A percentile compares a stretch with the other conserved stretches of the same genome.
phyloP scores from a whole-genome alignment of 2,797 vertebrate species.

The Gambusia yucatana region DNA sequence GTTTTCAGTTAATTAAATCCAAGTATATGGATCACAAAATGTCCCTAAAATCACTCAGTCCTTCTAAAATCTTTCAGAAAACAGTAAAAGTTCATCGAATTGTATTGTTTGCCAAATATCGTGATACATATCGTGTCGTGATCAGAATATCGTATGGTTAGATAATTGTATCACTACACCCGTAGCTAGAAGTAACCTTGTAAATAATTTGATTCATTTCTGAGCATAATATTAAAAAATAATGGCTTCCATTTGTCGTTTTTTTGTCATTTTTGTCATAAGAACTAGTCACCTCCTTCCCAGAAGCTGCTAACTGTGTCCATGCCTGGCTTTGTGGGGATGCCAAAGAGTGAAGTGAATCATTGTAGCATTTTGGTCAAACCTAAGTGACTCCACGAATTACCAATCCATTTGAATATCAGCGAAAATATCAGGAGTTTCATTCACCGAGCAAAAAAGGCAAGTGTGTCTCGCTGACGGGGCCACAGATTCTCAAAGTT shows the following conservation, averaged over 20 bases:
- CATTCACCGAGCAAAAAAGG: background rate
- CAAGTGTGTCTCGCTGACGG: constrained; percentile 11
- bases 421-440: constrained; percentile 6
- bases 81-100: too few relatives aligned
- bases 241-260: background rate
- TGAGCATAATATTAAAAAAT: background rate
- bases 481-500: constrained; percentile 1
- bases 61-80: too few relatives aligned
- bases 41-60: too few relatives aligned
- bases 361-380: constrained; percentile 5
- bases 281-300: constrained; percentile 15
- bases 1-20: too few relatives aligned
- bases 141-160: too few relatives aligned
- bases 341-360: constrained; percentile 7
- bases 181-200: too few relatives aligned
- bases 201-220: background rate
- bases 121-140: too few relatives aligned
- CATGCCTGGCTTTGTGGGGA: constrained; percentile 11
- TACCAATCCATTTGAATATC: background rate
- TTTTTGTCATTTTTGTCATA: constrained; percentile 10
- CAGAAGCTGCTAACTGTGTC: constrained; percentile 10
- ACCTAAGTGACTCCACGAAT: background rate
- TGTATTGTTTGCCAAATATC: too few relatives aligned
- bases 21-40: too few relatives aligned
- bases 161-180: too few relatives aligned